phyloP scores from a whole-genome alignment of 2,113 vertebrate species.

The Alectura lathami region DNA sequence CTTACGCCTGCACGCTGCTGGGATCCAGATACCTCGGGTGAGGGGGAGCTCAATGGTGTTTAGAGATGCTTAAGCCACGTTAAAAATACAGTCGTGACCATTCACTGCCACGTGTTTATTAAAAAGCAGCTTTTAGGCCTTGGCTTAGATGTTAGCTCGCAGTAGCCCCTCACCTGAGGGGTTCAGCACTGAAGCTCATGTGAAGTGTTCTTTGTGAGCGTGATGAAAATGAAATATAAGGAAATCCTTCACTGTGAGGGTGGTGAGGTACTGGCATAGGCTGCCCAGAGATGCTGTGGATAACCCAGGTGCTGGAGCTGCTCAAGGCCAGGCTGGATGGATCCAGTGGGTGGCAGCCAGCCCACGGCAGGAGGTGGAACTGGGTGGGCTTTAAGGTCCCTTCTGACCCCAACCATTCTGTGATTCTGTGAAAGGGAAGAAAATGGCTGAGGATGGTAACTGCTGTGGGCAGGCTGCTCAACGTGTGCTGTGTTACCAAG shows the following conservation, averaged over 20 bases:
- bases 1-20: not conserved
- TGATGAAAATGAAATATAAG: not conserved
- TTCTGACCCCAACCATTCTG: not conserved
- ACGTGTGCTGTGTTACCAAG: fast-evolving
- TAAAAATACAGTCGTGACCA: fast-evolving
- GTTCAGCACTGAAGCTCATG: fast-evolving
- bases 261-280: not conserved
- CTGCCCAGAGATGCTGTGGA: not conserved
- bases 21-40: not conserved
- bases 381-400: not conserved
- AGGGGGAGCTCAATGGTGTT: not conserved
- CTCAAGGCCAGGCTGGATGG: not conserved
- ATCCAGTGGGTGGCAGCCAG: not conserved
- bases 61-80: not conserved
- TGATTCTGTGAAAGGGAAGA: fast-evolving
- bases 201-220: not conserved
- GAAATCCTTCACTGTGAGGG: not conserved
- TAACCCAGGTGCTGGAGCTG: not conserved
- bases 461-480: fast-evolving
- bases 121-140: fast-evolving
- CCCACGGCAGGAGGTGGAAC: not conserved
- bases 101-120: fast-evolving
- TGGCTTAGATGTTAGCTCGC: fast-evolving
- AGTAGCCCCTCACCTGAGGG: not conserved
- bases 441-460: fast-evolving